phyloP scores from a whole-genome alignment of 2,888 invertebrate genomes.

The Camponotus fellah region DNA sequence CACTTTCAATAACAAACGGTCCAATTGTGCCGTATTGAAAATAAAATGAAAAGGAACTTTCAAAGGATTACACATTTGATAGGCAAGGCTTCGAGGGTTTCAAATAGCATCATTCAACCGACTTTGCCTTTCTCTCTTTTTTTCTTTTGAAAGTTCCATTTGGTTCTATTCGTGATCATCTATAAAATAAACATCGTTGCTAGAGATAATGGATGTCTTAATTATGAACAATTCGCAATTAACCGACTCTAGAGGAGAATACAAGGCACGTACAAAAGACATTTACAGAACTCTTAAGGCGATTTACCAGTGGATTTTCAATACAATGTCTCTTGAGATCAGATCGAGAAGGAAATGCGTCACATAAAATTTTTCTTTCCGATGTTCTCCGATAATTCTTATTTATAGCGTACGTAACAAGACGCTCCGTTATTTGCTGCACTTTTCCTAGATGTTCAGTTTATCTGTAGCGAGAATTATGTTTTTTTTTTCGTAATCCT shows the following conservation, averaged over 20 bases:
- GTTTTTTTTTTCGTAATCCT: background rate
- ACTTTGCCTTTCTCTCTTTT: background rate
- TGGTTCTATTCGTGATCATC: background rate
- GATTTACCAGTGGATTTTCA: conserved; percentile 22
- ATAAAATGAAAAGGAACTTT: conserved; percentile 39
- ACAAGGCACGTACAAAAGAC: background rate
- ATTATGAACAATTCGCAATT: conserved; percentile 35
- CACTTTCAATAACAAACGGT: conserved; percentile 46
- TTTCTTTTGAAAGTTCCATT: background rate
- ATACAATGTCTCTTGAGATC: background rate
- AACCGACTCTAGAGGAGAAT: background rate
- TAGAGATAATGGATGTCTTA: conserved; percentile 7
- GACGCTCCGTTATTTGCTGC: conserved; percentile 12
- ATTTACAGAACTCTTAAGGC: conserved; percentile 2
- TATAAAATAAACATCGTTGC: background rate
- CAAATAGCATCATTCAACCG: conserved; percentile 43
- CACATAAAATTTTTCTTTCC: conserved; percentile 12
- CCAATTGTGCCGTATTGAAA: conserved; percentile 18
- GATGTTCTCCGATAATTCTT: background rate
- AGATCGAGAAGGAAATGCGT: background rate
- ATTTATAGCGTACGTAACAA: conserved; percentile 31
- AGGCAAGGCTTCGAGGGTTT: conserved; percentile 15
- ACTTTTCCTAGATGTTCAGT: conserved; percentile 15
- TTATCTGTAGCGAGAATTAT: background rate
- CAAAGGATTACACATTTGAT: conserved; percentile 51